These are phyloP conservation scores for Ascaphus truei DNA, from an alignment of 2,113 vertebrate genomes.

Conservation along the genomic window DNA sequence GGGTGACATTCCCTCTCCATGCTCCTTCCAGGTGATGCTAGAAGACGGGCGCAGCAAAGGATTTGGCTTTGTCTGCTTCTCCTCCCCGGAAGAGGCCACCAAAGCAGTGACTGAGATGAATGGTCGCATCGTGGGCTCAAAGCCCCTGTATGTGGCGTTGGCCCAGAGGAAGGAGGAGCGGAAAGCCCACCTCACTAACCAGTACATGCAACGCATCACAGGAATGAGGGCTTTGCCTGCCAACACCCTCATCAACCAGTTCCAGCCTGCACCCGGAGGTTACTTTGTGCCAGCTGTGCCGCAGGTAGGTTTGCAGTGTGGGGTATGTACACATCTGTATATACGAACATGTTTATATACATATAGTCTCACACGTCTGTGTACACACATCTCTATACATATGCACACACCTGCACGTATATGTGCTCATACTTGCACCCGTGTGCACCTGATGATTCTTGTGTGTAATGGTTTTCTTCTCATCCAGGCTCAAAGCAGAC, in stretches of 20 bases:
- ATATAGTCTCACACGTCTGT: too few species aligned
- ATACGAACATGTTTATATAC: background rate
- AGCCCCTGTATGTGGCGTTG: conserved; percentile 91
- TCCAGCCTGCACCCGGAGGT: conserved; percentile 88
- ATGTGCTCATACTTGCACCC: background rate
- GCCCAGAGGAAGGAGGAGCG: conserved; percentile 96
- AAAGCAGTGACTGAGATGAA: conserved; percentile 99
- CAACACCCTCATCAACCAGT: conserved; percentile 96
- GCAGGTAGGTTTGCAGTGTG: conserved; percentile 77
- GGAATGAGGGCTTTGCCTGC: conserved; percentile 96
- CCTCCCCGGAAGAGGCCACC: conserved; percentile 95
- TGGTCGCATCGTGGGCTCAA: conserved; percentile 94
- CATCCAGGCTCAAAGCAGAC: conserved; percentile 88
- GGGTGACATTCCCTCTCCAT: background rate
- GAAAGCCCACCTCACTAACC: conserved; percentile 95
- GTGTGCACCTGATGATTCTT: background rate
- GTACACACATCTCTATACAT: too few species aligned
- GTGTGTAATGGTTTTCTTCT: background rate
- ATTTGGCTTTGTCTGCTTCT: conserved; percentile 98
- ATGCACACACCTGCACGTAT: background rate
- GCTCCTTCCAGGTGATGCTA: conserved; percentile 82
- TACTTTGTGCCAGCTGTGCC: conserved; percentile 97
- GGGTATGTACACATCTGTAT: too few species aligned
- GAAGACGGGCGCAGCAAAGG: conserved; percentile 97
- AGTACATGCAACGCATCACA: conserved; percentile 98